Evolutionary conservation across 2,797 vertebrate species (phyloP).

Genomic region (Phataginus tricuspis): DNA sequence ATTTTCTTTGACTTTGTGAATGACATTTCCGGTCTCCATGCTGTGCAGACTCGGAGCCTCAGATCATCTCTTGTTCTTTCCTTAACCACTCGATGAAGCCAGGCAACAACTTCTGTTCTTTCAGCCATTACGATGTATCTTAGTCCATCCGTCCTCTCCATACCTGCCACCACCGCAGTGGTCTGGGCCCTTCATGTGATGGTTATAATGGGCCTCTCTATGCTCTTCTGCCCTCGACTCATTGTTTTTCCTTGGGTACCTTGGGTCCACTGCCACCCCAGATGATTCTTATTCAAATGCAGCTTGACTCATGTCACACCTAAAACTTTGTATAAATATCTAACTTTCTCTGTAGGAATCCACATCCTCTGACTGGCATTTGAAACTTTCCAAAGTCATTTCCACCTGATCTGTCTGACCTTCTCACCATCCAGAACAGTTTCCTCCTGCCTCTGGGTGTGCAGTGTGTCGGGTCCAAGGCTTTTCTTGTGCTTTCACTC

Average conservation of each 20-base stretch:
- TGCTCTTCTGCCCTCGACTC: neutral
- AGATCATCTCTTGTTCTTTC: neutral
- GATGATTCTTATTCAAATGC: neutral
- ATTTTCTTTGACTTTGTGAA: neutral
- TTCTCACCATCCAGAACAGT: neutral
- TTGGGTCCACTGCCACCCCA: no score
- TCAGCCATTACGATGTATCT: neutral
- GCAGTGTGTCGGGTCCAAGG: neutral
- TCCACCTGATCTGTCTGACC: neutral
- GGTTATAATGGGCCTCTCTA: neutral
- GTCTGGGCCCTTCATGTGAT: neutral
- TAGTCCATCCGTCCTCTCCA: neutral
- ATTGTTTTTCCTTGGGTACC: neutral
- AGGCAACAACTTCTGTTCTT: neutral
- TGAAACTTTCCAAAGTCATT: neutral
- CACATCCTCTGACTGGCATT: neutral
- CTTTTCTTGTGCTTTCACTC: neutral
- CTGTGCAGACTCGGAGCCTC: neutral
- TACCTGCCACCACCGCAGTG: neutral
- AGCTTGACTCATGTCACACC: neutral
- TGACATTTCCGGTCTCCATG: neutral
- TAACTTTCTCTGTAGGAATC: neutral
- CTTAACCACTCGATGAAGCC: neutral
- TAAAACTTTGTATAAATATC: neutral
- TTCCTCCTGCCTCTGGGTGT: neutral